Evolutionary conservation across 1,140 invertebrate genomes (phyloP).

Genomic region (Bombyx mandarina): DNA sequence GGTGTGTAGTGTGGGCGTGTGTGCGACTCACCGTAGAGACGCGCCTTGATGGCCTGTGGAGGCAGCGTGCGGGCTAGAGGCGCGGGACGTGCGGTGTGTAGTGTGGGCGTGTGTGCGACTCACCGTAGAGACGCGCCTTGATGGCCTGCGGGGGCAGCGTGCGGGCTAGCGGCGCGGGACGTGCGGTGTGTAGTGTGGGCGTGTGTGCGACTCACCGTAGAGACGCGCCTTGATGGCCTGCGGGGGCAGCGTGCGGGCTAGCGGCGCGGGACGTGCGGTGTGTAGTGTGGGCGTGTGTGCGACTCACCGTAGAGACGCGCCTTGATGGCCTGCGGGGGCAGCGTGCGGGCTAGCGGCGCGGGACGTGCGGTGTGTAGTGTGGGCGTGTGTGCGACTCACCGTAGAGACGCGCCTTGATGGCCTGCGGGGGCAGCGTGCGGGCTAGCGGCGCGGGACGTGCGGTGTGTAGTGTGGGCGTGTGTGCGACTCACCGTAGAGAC

Average conservation of each 20-base stretch:
- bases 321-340: slow-evolving; percentile 62
- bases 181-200: no score
- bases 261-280: slow-evolving; percentile 7
- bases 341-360: slow-evolving; percentile 35
- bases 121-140: slow-evolving; percentile 3
- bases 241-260: slow-evolving; percentile 53
- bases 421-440: slow-evolving; percentile 55
- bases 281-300: not conserved
- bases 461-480: not conserved
- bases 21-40: slow-evolving; percentile 38
- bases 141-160: slow-evolving; percentile 4
- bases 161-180: not conserved
- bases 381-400: slow-evolving; percentile 21
- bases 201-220: slow-evolving; percentile 28
- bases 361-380: no score
- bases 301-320: slow-evolving; percentile 51
- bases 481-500: slow-evolving; percentile 38
- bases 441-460: slow-evolving; percentile 23
- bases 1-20: not conserved
- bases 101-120: not conserved
- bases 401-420: slow-evolving; percentile 59
- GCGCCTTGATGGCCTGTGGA: slow-evolving; percentile 61
- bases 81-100: no score
- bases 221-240: slow-evolving; percentile 62
- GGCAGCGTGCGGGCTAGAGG: slow-evolving; percentile 50